Evolutionary conservation across 2,113 vertebrate genomes (phyloP).

Genomic region (Entomyzon cyanotis): DNA sequence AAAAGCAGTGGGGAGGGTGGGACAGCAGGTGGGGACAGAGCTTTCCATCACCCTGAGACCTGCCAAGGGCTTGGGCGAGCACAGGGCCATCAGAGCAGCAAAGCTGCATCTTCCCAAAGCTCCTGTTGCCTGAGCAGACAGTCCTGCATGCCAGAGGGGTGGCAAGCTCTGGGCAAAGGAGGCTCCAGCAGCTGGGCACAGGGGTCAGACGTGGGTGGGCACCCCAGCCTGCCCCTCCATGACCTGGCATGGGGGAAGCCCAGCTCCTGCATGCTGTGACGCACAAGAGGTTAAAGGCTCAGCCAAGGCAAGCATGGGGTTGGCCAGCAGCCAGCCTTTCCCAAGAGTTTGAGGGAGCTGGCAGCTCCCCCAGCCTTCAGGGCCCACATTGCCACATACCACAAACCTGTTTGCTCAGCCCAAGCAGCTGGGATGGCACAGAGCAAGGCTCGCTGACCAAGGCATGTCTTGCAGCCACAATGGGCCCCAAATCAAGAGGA

Average conservation of each 20-base stretch:
- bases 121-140: background rate
- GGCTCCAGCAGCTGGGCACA: background rate
- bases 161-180: background rate
- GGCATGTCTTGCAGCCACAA: background rate
- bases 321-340: background rate
- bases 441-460: background rate
- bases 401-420: conserved; percentile 5
- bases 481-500: background rate
- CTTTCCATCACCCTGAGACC: background rate
- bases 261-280: background rate
- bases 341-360: background rate
- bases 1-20: background rate
- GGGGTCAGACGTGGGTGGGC: fast-evolving
- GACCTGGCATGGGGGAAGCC: fast-evolving
- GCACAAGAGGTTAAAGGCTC: background rate
- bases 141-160: background rate
- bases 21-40: background rate
- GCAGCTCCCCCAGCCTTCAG: background rate
- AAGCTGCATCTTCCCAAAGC: background rate
- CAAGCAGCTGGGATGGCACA: background rate
- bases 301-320: background rate
- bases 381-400: background rate
- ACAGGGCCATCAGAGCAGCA: background rate
- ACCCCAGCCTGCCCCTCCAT: fast-evolving
- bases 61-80: fast-evolving